Evolutionary conservation across 2,888 invertebrate genomes (phyloP).

Genomic region (Halictus quadricinctus): DNA sequence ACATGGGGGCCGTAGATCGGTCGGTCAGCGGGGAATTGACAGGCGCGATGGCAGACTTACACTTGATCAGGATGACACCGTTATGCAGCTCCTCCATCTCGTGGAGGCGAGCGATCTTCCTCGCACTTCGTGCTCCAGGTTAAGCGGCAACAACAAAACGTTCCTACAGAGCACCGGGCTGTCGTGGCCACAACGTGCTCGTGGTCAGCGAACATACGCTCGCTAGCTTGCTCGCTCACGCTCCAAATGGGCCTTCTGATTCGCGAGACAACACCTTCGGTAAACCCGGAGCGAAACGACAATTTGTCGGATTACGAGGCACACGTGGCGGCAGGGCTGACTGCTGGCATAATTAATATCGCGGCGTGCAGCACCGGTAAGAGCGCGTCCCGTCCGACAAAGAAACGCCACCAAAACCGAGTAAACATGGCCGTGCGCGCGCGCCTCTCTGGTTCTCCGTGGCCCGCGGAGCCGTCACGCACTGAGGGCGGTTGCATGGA

Average conservation of each 20-base stretch:
- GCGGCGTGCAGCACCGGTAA: slow-evolving; percentile 58
- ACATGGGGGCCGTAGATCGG: background rate
- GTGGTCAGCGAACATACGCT: slow-evolving; percentile 23
- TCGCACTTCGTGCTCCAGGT: slow-evolving; percentile 52
- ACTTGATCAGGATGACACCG: slow-evolving; percentile 89
- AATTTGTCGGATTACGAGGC: slow-evolving; percentile 42
- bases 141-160: slow-evolving; percentile 26
- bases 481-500: slow-evolving; percentile 75
- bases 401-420: slow-evolving; percentile 64
- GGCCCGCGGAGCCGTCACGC: slow-evolving; percentile 72
- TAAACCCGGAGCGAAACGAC: background rate
- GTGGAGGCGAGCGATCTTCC: slow-evolving; percentile 64
- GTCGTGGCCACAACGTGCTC: slow-evolving; percentile 41
- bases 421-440: slow-evolving; percentile 73
- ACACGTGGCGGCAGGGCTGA: slow-evolving; percentile 57
- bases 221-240: background rate
- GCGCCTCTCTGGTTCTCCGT: slow-evolving; percentile 60
- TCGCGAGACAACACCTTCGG: background rate
- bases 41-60: slow-evolving; percentile 83
- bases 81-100: slow-evolving; percentile 88
- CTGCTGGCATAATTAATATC: slow-evolving; percentile 65
- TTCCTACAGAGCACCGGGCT: slow-evolving; percentile 31
- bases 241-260: background rate
- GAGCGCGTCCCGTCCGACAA: slow-evolving; percentile 56
- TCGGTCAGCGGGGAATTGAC: slow-evolving; percentile 22